phyloP scores from a whole-genome alignment of 2,113 vertebrate species.

The Nothoprocta perdicaria region DNA sequence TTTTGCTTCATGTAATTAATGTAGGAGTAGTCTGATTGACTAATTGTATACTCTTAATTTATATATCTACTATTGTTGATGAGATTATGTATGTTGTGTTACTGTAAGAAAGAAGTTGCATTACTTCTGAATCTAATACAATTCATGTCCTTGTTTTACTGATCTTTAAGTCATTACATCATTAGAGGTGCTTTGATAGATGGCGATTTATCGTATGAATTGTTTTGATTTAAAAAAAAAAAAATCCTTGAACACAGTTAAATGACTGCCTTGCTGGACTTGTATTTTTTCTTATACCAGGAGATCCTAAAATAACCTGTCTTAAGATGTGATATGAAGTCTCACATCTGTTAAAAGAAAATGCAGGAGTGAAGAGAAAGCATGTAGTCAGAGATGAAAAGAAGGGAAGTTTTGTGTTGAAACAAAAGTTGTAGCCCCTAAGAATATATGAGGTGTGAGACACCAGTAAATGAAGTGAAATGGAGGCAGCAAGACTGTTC shows the following conservation, averaged over 20 bases:
- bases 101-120: constrained; percentile 62
- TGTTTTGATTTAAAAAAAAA: constrained; percentile 49
- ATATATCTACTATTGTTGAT: constrained; percentile 63
- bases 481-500: not conserved
- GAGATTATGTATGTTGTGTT: constrained; percentile 70
- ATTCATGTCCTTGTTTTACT: constrained; percentile 62
- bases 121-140: constrained; percentile 70
- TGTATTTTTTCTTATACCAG: not conserved
- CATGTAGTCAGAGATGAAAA: constrained; percentile 2
- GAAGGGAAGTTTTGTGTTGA: not conserved
- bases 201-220: constrained; percentile 61
- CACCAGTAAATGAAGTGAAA: not conserved
- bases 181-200: constrained; percentile 57
- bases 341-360: constrained; percentile 52
- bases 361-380: not conserved
- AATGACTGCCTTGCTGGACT: constrained; percentile 40
- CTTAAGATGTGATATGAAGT: constrained; percentile 18
- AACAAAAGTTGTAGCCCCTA: not conserved
- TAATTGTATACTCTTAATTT: constrained; percentile 73
- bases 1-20: constrained; percentile 69
- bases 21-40: constrained; percentile 68
- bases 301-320: constrained; percentile 35
- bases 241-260: constrained; percentile 63
- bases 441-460: not conserved
- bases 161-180: constrained; percentile 65